A percentile compares a stretch with the other conserved stretches of the same genome.
These are phyloP conservation scores for Bombyx mandarina DNA, from an alignment of 1,140 invertebrate genomes.

Conservation along the genomic window DNA sequence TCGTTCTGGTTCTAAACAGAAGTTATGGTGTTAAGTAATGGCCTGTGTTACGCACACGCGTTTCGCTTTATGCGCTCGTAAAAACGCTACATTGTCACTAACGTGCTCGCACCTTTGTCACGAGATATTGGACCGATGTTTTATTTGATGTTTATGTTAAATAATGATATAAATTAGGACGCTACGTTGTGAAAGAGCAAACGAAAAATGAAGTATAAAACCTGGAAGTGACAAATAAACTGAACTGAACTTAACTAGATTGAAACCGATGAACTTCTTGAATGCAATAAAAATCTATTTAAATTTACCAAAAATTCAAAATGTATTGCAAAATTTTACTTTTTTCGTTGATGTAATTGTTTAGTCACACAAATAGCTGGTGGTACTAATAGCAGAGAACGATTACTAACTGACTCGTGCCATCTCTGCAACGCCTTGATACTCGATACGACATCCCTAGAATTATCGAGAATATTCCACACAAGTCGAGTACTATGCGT, in stretches of 20 bases:
- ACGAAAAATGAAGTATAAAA: neutral
- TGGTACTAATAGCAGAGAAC: no score
- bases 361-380: no score
- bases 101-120: constrained; percentile 15
- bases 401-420: no score
- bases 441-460: no score
- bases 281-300: no score
- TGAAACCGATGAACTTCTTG: no score
- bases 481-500: no score
- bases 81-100: constrained; percentile 17
- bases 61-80: constrained; percentile 25
- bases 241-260: neutral
- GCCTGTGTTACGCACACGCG: constrained; percentile 19
- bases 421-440: no score
- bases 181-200: constrained; percentile 10
- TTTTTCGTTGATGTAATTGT: no score
- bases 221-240: neutral
- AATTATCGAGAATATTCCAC: no score
- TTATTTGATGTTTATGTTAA: neutral
- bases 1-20: constrained; percentile 32
- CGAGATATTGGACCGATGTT: constrained; percentile 16
- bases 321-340: no score
- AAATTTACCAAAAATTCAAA: no score
- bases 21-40: constrained; percentile 55
- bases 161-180: neutral